phyloP scores from a whole-genome alignment of 2,113 vertebrate genomes.

The Ceyx cyanopectus region DNA sequence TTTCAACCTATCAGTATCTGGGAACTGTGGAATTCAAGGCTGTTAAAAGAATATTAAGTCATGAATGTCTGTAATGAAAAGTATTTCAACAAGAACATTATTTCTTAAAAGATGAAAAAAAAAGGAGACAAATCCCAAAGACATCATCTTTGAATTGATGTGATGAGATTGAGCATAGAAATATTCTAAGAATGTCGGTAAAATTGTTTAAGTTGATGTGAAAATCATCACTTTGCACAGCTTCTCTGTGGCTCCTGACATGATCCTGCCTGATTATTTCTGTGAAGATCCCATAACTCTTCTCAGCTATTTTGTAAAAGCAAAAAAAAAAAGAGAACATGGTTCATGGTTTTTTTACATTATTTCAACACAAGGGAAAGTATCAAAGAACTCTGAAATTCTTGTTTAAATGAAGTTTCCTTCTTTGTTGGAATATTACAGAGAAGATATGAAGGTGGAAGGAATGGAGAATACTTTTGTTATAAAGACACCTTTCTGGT shows the following conservation, averaged over 20 bases:
- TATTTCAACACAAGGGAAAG: background rate
- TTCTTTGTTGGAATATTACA: background rate
- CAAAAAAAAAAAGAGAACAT: background rate
- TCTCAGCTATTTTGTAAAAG: background rate
- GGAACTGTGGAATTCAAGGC: conserved; percentile 32
- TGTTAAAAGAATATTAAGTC: conserved; percentile 27
- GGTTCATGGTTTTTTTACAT: background rate
- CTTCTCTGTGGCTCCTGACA: background rate
- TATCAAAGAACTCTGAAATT: background rate
- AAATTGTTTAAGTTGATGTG: conserved; percentile 35
- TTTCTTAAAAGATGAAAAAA: conserved; percentile 27
- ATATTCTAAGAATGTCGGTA: conserved; percentile 41
- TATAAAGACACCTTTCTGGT: background rate
- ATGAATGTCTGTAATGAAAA: conserved; percentile 37
- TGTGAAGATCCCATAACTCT: background rate
- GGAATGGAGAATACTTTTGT: background rate
- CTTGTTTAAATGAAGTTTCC: background rate
- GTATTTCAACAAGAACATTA: conserved; percentile 53
- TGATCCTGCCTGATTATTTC: background rate
- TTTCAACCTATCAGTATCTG: conserved; percentile 28
- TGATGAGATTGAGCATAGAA: background rate
- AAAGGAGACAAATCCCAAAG: conserved; percentile 14
- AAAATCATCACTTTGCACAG: conserved; percentile 36
- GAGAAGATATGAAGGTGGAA: rapidly evolving
- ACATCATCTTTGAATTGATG: conserved; percentile 14